These are phyloP conservation scores for Rhimphoctona megacephalus DNA, from an alignment of 2,888 invertebrate genomes.

Conservation along the genomic window DNA sequence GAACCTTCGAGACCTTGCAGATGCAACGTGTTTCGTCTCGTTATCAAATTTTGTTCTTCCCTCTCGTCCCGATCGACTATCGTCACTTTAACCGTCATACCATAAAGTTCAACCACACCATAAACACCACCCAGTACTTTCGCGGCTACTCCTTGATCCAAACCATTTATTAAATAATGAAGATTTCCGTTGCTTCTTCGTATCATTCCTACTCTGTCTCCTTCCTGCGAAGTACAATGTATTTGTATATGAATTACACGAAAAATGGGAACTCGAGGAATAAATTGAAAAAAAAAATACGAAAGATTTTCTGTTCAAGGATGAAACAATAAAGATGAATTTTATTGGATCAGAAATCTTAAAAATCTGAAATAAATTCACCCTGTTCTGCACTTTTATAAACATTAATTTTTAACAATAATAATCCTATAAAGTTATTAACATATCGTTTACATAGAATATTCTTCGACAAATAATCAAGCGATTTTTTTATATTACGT, in stretches of 20 bases:
- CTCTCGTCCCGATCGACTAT: conserved; percentile 94
- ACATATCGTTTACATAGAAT: neutral
- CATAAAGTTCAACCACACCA: conserved; percentile 98
- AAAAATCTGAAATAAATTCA: neutral
- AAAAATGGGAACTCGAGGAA: neutral
- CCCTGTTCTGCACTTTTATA: neutral
- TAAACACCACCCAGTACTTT: conserved; percentile 93
- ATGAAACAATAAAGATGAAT: neutral
- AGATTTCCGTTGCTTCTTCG: conserved; percentile 93
- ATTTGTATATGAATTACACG: neutral
- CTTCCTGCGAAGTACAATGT: conserved; percentile 87
- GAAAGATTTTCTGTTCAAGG: neutral
- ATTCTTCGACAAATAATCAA: neutral
- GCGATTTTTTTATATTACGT: too few species aligned
- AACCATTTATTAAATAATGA: conserved; percentile 96
- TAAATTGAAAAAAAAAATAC: neutral
- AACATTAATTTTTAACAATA: neutral
- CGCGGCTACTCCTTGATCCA: conserved; percentile 96
- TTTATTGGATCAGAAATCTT: neutral
- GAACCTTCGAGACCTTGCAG: conserved; percentile 85
- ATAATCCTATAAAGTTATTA: neutral
- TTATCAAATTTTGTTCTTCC: conserved; percentile 91
- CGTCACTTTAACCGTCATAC: conserved; percentile 96
- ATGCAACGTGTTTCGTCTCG: conserved; percentile 88
- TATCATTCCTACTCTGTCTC: conserved; percentile 97